Conservation (phyloP, 2,797 vertebrate genomes). For the Chloroceryle inda region DNA sequence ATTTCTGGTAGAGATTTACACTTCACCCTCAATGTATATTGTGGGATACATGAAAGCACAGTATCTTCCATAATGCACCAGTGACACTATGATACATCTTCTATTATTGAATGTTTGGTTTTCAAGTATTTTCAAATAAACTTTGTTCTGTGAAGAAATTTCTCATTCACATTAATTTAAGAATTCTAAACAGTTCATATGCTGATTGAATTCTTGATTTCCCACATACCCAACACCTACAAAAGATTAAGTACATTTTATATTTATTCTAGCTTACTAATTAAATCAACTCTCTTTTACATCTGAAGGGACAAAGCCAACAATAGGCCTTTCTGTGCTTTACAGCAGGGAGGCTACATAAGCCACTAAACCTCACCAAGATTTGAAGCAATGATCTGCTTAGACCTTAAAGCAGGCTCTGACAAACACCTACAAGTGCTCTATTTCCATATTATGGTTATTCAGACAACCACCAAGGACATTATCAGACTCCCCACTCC, state of each 20-base stretch:
- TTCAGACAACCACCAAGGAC: neutral
- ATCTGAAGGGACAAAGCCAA: neutral
- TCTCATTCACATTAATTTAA: neutral
- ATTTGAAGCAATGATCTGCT: neutral
- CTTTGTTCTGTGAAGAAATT: rapidly evolving
- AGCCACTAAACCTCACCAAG: rapidly evolving
- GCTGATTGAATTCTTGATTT: neutral
- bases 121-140: neutral
- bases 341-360: neutral
- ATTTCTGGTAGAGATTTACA: neutral
- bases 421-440: neutral
- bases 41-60: neutral
- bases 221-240: neutral
- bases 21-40: neutral
- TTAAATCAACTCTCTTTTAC: neutral
- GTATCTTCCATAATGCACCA: neutral
- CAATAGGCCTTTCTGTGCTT: neutral
- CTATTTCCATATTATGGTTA: neutral
- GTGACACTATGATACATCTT: neutral
- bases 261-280: neutral
- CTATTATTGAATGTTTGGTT: rapidly evolving
- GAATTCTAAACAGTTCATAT: neutral
- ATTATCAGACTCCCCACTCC: neutral
- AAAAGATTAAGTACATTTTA: neutral
- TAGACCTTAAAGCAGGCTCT: neutral